Evolutionary conservation across 2,888 invertebrate genomes (phyloP), one percentile per base, ranked within the genome.

Genomic region (Timema podura): DNA sequence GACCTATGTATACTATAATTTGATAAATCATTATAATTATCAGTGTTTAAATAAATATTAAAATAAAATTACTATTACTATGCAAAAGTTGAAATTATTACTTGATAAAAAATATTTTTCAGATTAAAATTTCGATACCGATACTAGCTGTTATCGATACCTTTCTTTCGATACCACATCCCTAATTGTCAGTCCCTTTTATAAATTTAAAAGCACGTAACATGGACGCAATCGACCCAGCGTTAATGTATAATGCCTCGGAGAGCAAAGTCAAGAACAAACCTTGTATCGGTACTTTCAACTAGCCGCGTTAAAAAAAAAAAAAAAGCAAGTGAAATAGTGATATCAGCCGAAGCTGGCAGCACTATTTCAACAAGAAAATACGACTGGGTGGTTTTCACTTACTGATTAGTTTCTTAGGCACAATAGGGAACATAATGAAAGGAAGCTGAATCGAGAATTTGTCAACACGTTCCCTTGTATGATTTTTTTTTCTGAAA

Each of bases 201-300:
- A 57, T 57, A 57, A 57, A 57, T 11, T 10, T 57, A 57, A 30
- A 57, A 9, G n/a, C 57, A 3, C 15, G 57, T 57, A 57, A n/a
- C 57, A 57, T 13, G 13, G 30, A n/a, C 30, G 13, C 13, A 9
- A 11, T 57, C 15, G n/a, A n/a, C 3, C 30, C 57, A 5, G 57
- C 57, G 30, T n/a, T 57, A n/a, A 57, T n/a, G 57, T 13, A 57
- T 57, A 30, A 13, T n/a, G 15, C 15, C 30, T n/a, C 57, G 30
- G 57, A 57, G 30, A 57, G 57, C 5, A 11, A 57, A 57, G 57
- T n/a, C 30, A 57, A 57, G 57, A 57, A 6, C 57, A 57, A 57
- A n/a, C 8, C 3, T 30, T 57, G 57, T n/a, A 6, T 57, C 30
- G 15, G 8, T 57, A 57, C 57, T 57, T n/a, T n/a, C 57, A 9